Base-by-base conservation (phyloP, 2,797 vertebrate species). In the Borostomias antarcticus region DNA sequence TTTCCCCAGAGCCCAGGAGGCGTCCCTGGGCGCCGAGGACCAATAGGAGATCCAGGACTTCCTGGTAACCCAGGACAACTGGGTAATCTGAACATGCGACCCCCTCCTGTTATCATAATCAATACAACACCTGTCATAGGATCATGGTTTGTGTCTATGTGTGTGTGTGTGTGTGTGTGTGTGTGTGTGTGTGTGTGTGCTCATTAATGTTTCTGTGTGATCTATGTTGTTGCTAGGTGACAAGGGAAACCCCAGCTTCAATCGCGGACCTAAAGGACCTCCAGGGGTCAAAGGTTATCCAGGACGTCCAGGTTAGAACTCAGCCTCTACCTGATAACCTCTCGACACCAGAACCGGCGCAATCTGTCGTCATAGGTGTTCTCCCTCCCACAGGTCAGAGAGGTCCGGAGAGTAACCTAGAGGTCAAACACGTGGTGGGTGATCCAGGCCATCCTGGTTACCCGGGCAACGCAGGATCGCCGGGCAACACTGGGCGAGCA, bases 261-360 rank as follows among this genome's bases (percentile, higher is more conserved):
- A 0, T 15, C 56, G 47, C 23, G 88, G 87, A 10, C 62, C 0
- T 0, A 45, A 56, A 37, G 87, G 87, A 68, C 45, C 13, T 5
- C 72, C 37, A 53, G 85, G 86, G 21, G 0, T 2, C 0, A 81
- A 73, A 82, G 83, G 84, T 26, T 72, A 66, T 58, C 75, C 81
- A 93, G 96, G 96, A 75, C 84, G 47, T 23, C 92, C 91, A 73
- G 95, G 95, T 81, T 71, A 78, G 58, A 32, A 11, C 17, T n/a
- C 7, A 6, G 4, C 29, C 13, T 32, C 25, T 52, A 26, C 50
- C 45, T 48, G 45, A 17, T 37, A 48, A n/a, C 3, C 5, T 32
- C 0, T n/a, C 11, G n/a, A n/a, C n/a, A n/a, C n/a, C n/a, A n/a
- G n/a, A n/a, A n/a, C n/a, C n/a, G n/a, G n/a, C n/a, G n/a, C n/a